Evolutionary conservation across 2,888 invertebrate species (phyloP).

Genomic region (Steinernema carpocapsae): DNA sequence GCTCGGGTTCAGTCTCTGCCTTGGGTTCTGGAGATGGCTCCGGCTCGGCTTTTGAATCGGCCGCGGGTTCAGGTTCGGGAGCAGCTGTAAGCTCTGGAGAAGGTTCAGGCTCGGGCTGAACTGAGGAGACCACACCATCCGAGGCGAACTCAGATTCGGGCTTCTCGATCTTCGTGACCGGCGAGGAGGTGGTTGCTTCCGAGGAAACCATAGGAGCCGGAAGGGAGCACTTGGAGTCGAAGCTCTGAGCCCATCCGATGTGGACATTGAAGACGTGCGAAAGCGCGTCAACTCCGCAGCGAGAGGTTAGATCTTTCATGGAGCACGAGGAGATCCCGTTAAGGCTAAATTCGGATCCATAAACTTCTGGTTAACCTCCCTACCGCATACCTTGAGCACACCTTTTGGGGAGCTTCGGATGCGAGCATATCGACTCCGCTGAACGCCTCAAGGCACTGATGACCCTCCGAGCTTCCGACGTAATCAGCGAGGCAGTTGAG

Average conservation of each 20-base stretch:
- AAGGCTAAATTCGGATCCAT: conserved; percentile 44
- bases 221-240: conserved; percentile 47
- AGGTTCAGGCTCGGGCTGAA: conserved; percentile 28
- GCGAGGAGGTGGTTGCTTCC: not conserved
- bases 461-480: conserved; percentile 50
- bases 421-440: conserved; percentile 55
- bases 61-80: conserved; percentile 33
- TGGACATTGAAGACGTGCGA: conserved; percentile 63
- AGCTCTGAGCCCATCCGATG: conserved; percentile 55
- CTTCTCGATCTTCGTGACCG: conserved; percentile 7
- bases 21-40: conserved; percentile 12
- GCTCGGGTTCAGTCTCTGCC: conserved; percentile 5
- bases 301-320: conserved; percentile 46
- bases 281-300: conserved; percentile 64
- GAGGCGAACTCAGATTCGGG: not conserved
- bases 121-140: not conserved
- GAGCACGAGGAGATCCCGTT: conserved; percentile 56
- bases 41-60: conserved; percentile 34
- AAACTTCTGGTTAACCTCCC: no score
- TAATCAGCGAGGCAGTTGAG: conserved; percentile 47
- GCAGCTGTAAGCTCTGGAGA: not conserved
- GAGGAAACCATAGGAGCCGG: not conserved
- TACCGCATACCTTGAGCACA: conserved; percentile 54
- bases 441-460: conserved; percentile 56
- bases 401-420: conserved; percentile 48